These are phyloP conservation scores for Chaetophractus vellerosus DNA, from an alignment of 2,797 vertebrate species.

Conservation along the genomic window DNA sequence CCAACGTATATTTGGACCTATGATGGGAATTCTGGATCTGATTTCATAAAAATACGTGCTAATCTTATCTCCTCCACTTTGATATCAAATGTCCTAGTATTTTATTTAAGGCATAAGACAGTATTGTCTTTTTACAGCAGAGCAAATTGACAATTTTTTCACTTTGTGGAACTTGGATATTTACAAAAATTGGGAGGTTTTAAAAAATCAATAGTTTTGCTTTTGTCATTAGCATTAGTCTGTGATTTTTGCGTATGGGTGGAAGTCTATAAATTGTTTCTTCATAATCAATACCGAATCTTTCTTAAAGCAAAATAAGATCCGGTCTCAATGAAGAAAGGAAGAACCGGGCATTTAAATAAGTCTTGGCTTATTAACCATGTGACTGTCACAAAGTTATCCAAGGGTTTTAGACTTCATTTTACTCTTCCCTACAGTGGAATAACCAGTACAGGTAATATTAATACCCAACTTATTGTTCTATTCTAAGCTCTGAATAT, in stretches of 20 bases:
- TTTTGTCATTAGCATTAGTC: neutral
- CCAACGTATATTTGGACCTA: neutral
- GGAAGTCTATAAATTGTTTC: neutral
- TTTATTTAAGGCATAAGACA: slow-evolving; percentile 37
- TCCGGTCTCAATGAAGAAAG: neutral
- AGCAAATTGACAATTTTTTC: neutral
- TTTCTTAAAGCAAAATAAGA: slow-evolving; percentile 36
- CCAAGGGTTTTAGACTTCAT: neutral
- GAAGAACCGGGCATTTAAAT: neutral
- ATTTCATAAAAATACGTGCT: neutral
- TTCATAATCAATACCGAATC: neutral
- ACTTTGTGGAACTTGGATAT: neutral
- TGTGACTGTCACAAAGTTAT: neutral
- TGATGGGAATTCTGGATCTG: neutral
- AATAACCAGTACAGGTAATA: neutral
- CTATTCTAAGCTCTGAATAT: slow-evolving; percentile 13
- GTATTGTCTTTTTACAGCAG: neutral
- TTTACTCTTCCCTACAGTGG: neutral
- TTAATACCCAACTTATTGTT: neutral
- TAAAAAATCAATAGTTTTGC: slow-evolving; percentile 41
- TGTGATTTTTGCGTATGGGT: slow-evolving; percentile 6
- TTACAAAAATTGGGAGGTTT: neutral
- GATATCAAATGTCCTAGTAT: neutral
- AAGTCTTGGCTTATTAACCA: neutral
- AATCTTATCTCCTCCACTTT: neutral